phyloP scores from a whole-genome alignment of 2,888 invertebrate genomes.

The Therioaphis trifolii region DNA sequence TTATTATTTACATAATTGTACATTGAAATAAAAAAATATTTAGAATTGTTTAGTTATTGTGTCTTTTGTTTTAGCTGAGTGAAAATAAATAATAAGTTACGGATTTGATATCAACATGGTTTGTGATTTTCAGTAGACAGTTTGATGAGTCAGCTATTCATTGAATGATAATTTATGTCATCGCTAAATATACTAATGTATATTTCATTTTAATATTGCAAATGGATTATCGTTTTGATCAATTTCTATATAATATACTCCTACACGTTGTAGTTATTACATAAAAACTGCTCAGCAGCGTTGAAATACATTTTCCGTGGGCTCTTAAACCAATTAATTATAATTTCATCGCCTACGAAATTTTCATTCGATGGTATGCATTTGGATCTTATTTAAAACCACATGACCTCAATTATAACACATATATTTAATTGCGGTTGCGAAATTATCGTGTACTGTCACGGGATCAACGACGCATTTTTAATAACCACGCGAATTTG shows the following conservation, averaged over 20 bases:
- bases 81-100: too few relatives aligned
- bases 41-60: too few relatives aligned
- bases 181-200: background rate
- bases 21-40: too few relatives aligned
- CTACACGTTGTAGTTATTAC: conserved; percentile 10
- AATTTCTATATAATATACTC: background rate
- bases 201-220: conserved; percentile 2
- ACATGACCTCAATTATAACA: background rate
- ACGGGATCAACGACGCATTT: background rate
- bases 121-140: background rate
- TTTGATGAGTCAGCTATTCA: background rate
- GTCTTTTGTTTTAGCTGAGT: too few relatives aligned
- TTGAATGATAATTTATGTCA: conserved; percentile 2
- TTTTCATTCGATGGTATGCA: background rate
- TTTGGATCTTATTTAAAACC: conserved; percentile 2
- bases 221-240: conserved; percentile 12
- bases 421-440: background rate
- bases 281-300: background rate
- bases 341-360: conserved; percentile 40
- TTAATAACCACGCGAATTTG: background rate
- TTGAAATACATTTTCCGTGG: conserved; percentile 33
- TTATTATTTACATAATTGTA: too few relatives aligned
- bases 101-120: too few relatives aligned
- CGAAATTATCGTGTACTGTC: conserved; percentile 17
- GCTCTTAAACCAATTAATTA: conserved; percentile 19